Conservation (phyloP, 2,888 invertebrate species). For the Neoascia interrupta region DNA sequence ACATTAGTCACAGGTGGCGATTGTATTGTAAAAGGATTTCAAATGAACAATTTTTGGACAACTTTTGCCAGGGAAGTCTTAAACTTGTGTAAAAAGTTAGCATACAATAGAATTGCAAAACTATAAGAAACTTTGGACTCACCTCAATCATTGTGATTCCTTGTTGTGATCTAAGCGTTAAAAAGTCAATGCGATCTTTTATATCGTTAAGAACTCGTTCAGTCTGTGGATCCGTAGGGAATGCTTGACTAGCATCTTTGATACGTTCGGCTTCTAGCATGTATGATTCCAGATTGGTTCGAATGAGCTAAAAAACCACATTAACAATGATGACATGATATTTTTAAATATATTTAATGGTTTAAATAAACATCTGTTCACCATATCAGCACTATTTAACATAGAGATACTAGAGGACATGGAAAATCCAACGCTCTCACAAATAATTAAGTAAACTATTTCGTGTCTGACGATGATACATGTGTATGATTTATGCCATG, state of each 20-base stretch:
- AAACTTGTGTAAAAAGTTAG: too few relatives aligned
- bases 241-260: constrained; percentile 83
- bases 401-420: constrained; percentile 43
- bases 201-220: constrained; percentile 79
- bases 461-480: constrained; percentile 23
- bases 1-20: too few relatives aligned
- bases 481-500: constrained; percentile 32
- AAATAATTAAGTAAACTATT: constrained; percentile 7
- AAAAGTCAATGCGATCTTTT: constrained; percentile 83
- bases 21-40: neutral
- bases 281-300: constrained; percentile 85
- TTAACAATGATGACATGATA: neutral
- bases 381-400: constrained; percentile 18
- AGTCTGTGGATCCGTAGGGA: constrained; percentile 84
- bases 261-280: constrained; percentile 84
- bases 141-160: constrained; percentile 82
- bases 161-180: constrained; percentile 86
- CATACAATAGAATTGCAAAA: too few relatives aligned
- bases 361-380: neutral
- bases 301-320: constrained; percentile 83
- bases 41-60: too few relatives aligned
- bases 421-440: constrained; percentile 21
- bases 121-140: too few relatives aligned
- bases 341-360: neutral
- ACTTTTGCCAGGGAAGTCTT: too few relatives aligned